Evolutionary conservation across 2,888 invertebrate genomes (phyloP), one percentile per base, ranked within the genome.

Genomic region (Rhabditoides inermis): DNA sequence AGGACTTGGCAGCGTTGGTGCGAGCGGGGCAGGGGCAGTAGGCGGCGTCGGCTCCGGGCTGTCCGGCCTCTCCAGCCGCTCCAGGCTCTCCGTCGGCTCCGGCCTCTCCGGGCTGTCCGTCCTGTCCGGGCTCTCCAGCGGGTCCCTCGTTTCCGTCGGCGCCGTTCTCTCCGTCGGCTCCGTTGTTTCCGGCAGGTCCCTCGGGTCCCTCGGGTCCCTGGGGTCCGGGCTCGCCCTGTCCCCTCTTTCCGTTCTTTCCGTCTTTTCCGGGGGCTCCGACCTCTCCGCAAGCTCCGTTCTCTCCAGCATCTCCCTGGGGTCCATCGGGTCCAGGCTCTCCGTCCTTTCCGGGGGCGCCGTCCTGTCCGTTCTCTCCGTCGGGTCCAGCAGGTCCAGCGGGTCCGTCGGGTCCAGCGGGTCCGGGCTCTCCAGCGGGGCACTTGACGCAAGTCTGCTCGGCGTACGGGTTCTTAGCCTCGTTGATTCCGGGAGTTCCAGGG

Each of bases 201-300:
- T 55, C 60, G 12, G 53, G 48, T 47, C 58, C 56, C 23, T 51
- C 55, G 20, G 55, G 51, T 46, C 57, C 58, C 23, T 57, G 56
- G 20, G 52, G 51, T 39, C 56, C 59, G 27, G 59, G 51, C 20
- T 56, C 61, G n/a, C 49, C 51, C 48, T 54, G 45, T 53, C 61
- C 61, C 7, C 42, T 35, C 37, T 49, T 40, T 55, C 61, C 59
- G 18, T 35, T 50, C 32, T 58, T 45, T 50, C 61, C 61, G 37
- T 58, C 57, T 28, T 56, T 49, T 55, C 61, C 61, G 36, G 56
- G 55, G n/a, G 53, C 45, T 45, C 61, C 61, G 47, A 54, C 50
- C 25, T 51, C 49, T 18, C 60, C 60, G 30, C 58, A 58, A 28
- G 49, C 51, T 42, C 58, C 63, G 4, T 51, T 39, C 20, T 39